Conservation (phyloP, 2,797 vertebrate species). For the Sebastiscus albofasciatus region DNA sequence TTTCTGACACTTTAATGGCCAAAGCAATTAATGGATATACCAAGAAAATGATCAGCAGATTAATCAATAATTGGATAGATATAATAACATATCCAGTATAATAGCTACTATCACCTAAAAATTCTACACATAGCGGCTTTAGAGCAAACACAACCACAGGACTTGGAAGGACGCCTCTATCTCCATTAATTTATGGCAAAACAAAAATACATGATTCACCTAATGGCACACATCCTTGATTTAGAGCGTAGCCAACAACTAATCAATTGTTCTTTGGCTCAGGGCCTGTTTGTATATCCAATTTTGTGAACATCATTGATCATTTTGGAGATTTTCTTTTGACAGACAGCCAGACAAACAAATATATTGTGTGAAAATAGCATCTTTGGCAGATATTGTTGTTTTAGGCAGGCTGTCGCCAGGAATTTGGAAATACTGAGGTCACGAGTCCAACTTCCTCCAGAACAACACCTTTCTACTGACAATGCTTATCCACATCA, state of each 20-base stretch:
- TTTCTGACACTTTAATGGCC: too few species aligned
- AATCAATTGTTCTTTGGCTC: constrained; percentile 4
- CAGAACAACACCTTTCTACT: background rate
- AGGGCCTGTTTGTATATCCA: background rate
- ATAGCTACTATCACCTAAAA: background rate
- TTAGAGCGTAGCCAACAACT: background rate
- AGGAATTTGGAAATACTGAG: background rate
- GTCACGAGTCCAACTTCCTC: background rate
- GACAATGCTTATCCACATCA: too few species aligned
- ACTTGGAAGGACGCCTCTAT: background rate
- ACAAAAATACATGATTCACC: background rate
- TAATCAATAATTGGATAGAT: too few species aligned
- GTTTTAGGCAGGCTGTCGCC: background rate
- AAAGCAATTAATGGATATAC: too few species aligned
- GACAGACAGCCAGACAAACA: background rate
- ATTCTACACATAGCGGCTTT: background rate
- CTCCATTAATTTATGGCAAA: background rate
- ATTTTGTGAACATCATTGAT: background rate
- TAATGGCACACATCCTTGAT: background rate
- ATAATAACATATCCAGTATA: too few species aligned
- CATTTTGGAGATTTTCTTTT: background rate
- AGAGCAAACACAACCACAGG: background rate
- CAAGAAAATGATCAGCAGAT: too few species aligned
- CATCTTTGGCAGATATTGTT: background rate
- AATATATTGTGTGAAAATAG: background rate